phyloP scores from a whole-genome alignment of 2,888 invertebrate genomes.

The Flexamia atlantica region DNA sequence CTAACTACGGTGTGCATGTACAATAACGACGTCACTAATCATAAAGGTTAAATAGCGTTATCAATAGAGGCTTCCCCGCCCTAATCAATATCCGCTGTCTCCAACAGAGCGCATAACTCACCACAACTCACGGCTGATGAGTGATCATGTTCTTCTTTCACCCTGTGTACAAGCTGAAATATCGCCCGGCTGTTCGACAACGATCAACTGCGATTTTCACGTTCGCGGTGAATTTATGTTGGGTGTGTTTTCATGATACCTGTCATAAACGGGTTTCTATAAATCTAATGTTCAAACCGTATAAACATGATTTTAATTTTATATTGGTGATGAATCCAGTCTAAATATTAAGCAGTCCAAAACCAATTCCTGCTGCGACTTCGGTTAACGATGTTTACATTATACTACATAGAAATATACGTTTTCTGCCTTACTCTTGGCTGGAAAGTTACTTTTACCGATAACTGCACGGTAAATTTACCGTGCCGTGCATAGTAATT shows the following conservation, averaged over 20 bases:
- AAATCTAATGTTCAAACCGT: too few species aligned
- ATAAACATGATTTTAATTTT: too few species aligned
- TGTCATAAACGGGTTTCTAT: background rate
- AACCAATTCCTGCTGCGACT: too few species aligned
- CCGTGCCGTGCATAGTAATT: too few species aligned
- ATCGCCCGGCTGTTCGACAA: background rate
- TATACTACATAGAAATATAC: too few species aligned
- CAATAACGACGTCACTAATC: background rate
- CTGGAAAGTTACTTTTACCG: too few species aligned
- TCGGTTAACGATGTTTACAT: too few species aligned
- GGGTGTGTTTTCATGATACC: background rate
- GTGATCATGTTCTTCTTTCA: constrained; percentile 8
- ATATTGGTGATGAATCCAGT: too few species aligned
- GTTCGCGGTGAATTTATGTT: background rate
- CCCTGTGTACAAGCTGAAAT: constrained; percentile 26
- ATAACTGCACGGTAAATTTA: too few species aligned
- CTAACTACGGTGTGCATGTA: too few species aligned
- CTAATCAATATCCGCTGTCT: constrained; percentile 42
- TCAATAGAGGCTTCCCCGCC: background rate
- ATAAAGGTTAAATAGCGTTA: constrained; percentile 8
- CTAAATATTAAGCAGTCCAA: too few species aligned
- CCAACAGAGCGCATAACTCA: constrained; percentile 33
- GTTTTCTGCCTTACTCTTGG: too few species aligned
- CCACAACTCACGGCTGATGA: background rate
- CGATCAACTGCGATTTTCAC: background rate